Evolutionary conservation across 2,888 invertebrate species (phyloP).

Genomic region (Lapara coniferarum): DNA sequence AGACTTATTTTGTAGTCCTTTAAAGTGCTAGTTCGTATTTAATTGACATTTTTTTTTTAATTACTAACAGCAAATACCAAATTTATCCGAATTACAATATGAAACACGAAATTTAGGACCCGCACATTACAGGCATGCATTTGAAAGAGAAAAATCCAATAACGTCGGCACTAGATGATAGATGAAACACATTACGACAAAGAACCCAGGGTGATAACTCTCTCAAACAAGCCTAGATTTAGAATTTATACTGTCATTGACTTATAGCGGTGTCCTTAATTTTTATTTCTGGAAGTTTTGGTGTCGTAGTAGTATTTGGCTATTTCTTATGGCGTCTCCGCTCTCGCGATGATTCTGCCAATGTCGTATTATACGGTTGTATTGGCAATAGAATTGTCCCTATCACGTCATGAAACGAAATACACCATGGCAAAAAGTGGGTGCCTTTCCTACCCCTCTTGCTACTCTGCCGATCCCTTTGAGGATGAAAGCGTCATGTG

Average conservation of each 20-base stretch:
- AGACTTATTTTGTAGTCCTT: no score
- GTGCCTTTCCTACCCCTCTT: no score
- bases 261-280: neutral
- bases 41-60: neutral
- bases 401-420: no score
- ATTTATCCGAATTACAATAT: conserved; percentile 33
- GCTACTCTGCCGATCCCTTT: no score
- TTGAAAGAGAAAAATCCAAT: conserved; percentile 63
- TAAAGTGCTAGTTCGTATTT: neutral
- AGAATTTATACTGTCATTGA: conserved; percentile 23
- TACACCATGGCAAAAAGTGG: no score
- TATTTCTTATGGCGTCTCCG: no score
- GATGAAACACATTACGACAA: conserved; percentile 69
- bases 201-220: conserved; percentile 36
- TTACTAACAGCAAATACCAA: neutral
- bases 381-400: no score
- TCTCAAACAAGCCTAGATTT: conserved; percentile 26
- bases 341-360: no score
- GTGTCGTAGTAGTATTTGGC: neutral
- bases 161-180: conserved; percentile 60
- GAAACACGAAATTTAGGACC: conserved; percentile 4
- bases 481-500: no score
- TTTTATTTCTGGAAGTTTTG: neutral
- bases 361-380: no score
- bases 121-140: conserved; percentile 37